phyloP scores from a whole-genome alignment of 2,797 vertebrate species.

The Chelon auratus region DNA sequence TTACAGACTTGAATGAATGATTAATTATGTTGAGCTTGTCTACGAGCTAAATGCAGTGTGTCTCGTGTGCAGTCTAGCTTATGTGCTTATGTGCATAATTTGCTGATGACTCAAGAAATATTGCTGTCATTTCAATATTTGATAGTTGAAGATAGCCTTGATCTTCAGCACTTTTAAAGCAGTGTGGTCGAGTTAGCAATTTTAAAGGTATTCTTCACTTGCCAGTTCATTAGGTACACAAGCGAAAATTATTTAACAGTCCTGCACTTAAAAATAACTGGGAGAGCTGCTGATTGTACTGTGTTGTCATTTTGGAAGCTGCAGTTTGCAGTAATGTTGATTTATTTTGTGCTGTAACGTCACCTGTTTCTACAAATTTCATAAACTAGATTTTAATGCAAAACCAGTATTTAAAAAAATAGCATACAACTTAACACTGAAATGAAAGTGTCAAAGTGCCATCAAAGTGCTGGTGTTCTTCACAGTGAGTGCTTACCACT shows the following conservation, averaged over 20 bases:
- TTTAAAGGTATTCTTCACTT: too few relatives aligned
- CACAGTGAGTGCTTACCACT: slow-evolving; percentile 67
- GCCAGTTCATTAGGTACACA: too few relatives aligned
- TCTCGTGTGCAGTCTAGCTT: neutral
- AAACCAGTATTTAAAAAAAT: neutral
- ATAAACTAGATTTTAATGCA: neutral
- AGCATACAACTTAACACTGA: slow-evolving; percentile 6
- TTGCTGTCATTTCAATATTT: neutral
- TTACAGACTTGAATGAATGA: slow-evolving; percentile 1
- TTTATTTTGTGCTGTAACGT: too few relatives aligned
- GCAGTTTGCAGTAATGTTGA: too few relatives aligned
- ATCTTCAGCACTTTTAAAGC: neutral
- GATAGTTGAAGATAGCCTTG: neutral
- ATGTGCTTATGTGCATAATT: neutral
- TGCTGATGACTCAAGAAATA: neutral
- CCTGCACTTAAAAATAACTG: too few relatives aligned
- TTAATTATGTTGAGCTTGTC: slow-evolving; percentile 8
- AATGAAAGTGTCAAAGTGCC: slow-evolving; percentile 46
- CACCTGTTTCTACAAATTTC: too few relatives aligned
- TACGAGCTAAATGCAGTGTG: neutral
- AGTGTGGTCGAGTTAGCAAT: too few relatives aligned
- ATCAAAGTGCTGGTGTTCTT: slow-evolving; percentile 65
- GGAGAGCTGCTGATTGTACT: too few relatives aligned
- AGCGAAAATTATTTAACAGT: too few relatives aligned
- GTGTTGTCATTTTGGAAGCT: too few relatives aligned